Conservation (phyloP, 2,797 vertebrate genomes). For the Neostethus bicornis region DNA sequence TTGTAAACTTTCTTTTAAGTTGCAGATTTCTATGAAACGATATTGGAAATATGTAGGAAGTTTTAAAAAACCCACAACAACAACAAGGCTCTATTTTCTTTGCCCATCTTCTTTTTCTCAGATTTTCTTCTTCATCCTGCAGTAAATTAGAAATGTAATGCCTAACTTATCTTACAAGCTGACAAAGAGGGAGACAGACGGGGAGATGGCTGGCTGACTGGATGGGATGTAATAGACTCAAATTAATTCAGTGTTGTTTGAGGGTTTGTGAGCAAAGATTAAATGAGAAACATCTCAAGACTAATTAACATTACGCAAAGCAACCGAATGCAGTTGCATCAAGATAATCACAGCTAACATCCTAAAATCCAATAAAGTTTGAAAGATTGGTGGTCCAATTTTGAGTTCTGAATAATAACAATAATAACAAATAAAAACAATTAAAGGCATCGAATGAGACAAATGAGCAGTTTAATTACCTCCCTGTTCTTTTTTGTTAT, state of each 20-base stretch:
- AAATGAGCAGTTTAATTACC: too few species aligned
- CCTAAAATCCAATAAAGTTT: neutral
- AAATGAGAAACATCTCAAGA: constrained; percentile 72
- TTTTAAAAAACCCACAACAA: constrained; percentile 20
- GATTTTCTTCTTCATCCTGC: constrained; percentile 15
- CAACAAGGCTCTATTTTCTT: constrained; percentile 16
- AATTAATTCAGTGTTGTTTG: constrained; percentile 64
- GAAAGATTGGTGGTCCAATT: too few species aligned
- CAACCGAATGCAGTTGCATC: neutral
- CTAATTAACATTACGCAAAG: constrained; percentile 62
- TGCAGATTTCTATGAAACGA: too few species aligned
- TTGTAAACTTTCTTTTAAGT: too few species aligned
- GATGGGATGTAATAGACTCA: constrained; percentile 42
- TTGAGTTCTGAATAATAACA: too few species aligned
- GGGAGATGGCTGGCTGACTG: neutral
- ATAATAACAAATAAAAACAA: too few species aligned
- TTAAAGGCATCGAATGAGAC: too few species aligned
- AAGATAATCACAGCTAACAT: constrained; percentile 14
- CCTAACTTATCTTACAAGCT: constrained; percentile 56
- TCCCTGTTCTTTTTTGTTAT: too few species aligned
- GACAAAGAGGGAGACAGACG: constrained; percentile 38
- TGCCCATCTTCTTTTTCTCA: constrained; percentile 27
- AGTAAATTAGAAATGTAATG: constrained; percentile 67
- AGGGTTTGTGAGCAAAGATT: constrained; percentile 60
- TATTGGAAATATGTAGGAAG: constrained; percentile 38